Base-by-base conservation (phyloP, 2,113 vertebrate species). In the Corythoichthys haematopterus region DNA sequence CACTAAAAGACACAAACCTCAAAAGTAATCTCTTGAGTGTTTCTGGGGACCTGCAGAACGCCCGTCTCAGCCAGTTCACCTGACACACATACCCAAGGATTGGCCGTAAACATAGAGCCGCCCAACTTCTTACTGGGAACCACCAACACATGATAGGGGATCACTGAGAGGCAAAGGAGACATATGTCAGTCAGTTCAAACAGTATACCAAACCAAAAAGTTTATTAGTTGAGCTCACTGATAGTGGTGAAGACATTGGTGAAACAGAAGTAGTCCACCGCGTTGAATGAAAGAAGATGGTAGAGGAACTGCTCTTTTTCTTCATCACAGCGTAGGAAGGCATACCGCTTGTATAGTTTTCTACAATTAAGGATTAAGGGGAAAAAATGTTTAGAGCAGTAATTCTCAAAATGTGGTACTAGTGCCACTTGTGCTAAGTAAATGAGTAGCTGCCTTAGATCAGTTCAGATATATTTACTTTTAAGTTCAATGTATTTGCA, bases 221-320 rank as follows among this genome's bases (percentile, higher is more conserved):
- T 63, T 4, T 20, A 40, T 28, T 35, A 51, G 7, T 2, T 8
- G 7, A 3, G 93, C 97, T 97, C 90, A 98, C 97, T 88, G 90
- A 98, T 94, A 43, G 97, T 98, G 65, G 96, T 98, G 86, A 99
- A 99, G 88, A 98, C 97, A 64, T 98, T 99, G 83, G 97, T 99
- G 80, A 99, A 99, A 78, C 97, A 99, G 73, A 98, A 99, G 90
- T 99, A 99, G 89, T 99, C 97, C 12, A 99, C 97, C 1, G 97
- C 96, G 45, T 96, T 98, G 85, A 99, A 99, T 76, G 97, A 99
- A 51, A 99, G 91, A 48, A 99, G 94, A 85, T 99, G 97, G 85
- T 98, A 99, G 6, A 99, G 94, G 85, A 99, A 99, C 75, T 99
- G 97, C 79, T 99, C 97, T 85, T 98, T 99, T 90, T 99, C 97